phyloP scores from a whole-genome alignment of 1,140 invertebrate genomes.

The Dinoponera quadriceps region DNA sequence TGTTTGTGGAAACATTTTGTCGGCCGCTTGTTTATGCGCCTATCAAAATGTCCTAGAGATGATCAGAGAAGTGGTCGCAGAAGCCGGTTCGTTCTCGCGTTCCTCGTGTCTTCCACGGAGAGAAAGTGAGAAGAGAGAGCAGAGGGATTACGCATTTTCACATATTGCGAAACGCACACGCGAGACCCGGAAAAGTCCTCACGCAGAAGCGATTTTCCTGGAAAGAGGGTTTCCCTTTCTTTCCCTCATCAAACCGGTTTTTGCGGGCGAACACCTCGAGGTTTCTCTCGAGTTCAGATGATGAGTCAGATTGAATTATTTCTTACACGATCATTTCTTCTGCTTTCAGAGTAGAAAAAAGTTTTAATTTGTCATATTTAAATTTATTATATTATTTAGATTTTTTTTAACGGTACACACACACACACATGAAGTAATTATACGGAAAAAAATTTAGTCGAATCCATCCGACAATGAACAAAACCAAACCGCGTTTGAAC shows the following conservation, averaged over 20 bases:
- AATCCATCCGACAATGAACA: no score
- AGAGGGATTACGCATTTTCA: background rate
- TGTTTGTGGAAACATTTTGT: slow-evolving; percentile 74
- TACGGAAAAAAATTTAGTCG: no score
- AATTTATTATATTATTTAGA: background rate
- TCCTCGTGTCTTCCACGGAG: slow-evolving; percentile 7
- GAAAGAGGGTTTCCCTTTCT: background rate
- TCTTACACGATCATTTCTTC: background rate
- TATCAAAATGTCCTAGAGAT: slow-evolving; percentile 65
- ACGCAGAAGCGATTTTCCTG: background rate
- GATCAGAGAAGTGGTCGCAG: slow-evolving; percentile 31
- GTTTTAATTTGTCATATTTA: slow-evolving; percentile 3
- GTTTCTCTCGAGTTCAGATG: background rate
- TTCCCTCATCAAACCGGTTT: no score
- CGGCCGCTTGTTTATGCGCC: slow-evolving; percentile 71
- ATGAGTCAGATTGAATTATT: background rate
- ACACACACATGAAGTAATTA: no score
- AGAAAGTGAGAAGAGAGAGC: background rate
- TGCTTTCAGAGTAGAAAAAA: background rate
- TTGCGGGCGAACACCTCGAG: background rate
- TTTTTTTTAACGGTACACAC: no score
- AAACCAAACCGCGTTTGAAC: no score
- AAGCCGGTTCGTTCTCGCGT: slow-evolving; percentile 49
- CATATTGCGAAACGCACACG: background rate
- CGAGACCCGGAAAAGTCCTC: background rate